Conservation (phyloP, 2,797 vertebrate genomes). For the Typhlichthys eigenmanni region DNA sequence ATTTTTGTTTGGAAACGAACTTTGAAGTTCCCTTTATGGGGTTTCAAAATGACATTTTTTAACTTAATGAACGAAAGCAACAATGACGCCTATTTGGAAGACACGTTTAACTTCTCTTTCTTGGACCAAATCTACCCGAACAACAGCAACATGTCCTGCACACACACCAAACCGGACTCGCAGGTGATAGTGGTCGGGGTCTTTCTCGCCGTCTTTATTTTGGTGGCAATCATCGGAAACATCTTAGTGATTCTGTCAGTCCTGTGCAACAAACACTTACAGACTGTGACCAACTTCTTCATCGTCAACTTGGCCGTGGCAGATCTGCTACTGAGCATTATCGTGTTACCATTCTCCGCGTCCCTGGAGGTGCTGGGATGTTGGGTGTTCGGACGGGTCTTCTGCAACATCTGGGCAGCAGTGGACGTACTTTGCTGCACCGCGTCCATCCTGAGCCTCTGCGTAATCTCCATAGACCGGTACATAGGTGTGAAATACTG, state of each 20-base stretch:
- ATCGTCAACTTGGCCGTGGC: slow-evolving; percentile 97
- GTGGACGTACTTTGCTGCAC: slow-evolving; percentile 99
- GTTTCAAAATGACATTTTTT: slow-evolving; percentile 86
- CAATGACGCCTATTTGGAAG: slow-evolving; percentile 77
- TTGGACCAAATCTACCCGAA: slow-evolving; percentile 56
- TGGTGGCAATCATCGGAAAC: slow-evolving; percentile 92
- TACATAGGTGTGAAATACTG: slow-evolving; percentile 97
- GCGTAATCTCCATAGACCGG: slow-evolving; percentile 95
- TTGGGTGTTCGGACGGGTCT: slow-evolving; percentile 94
- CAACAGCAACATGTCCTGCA: slow-evolving; percentile 77
- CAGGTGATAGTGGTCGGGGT: slow-evolving; percentile 87
- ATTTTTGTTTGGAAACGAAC: slow-evolving; percentile 45
- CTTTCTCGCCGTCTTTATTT: slow-evolving; percentile 87
- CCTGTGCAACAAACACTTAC: slow-evolving; percentile 91
- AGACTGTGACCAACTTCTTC: slow-evolving; percentile 97
- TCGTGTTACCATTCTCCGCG: slow-evolving; percentile 94
- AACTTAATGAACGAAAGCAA: slow-evolving; percentile 85
- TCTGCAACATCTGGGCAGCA: slow-evolving; percentile 98
- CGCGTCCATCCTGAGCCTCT: slow-evolving; percentile 97
- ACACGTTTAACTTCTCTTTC: slow-evolving; percentile 61
- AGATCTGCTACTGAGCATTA: slow-evolving; percentile 89
- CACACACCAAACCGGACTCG: slow-evolving; percentile 78
- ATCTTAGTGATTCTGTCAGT: slow-evolving; percentile 96
- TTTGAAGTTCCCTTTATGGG: slow-evolving; percentile 78
- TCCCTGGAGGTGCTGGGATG: slow-evolving; percentile 93